Percentiles rank a stretch among this genome's conserved stretches.
These are phyloP conservation scores for Phasianus colchicus DNA, from an alignment of 2,113 vertebrate genomes.

Conservation along the genomic window DNA sequence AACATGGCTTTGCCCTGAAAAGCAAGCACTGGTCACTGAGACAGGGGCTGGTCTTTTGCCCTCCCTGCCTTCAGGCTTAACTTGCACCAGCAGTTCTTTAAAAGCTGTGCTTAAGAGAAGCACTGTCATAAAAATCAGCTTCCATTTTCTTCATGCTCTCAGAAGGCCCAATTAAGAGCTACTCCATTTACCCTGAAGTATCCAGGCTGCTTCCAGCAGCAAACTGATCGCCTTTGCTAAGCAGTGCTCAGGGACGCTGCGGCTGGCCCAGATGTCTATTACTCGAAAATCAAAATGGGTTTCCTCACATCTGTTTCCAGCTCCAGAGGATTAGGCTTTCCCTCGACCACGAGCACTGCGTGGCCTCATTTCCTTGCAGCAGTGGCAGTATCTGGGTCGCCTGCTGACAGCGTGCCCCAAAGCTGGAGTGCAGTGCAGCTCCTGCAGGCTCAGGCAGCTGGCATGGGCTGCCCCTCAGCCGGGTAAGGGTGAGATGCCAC, in stretches of 20 bases:
- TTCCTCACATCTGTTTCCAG: conserved; percentile 3
- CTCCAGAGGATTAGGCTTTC: neutral
- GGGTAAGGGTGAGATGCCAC: rapidly evolving
- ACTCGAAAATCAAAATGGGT: neutral
- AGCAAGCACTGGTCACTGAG: neutral
- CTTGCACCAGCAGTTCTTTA: neutral
- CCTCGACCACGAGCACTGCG: neutral
- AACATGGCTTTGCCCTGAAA: neutral
- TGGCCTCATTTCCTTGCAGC: neutral
- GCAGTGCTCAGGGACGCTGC: neutral
- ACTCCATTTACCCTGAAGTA: neutral
- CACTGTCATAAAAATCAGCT: neutral
- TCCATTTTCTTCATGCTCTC: neutral
- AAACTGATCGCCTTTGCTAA: neutral
- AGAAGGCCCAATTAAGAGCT: neutral
- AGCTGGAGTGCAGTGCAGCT: neutral
- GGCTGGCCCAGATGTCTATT: neutral
- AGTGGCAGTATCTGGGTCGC: neutral
- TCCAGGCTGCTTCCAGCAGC: neutral
- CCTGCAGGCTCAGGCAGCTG: neutral
- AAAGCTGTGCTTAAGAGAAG: neutral
- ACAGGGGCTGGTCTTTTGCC: neutral
- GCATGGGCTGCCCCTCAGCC: neutral
- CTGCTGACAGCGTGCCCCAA: neutral
- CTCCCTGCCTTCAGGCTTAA: neutral